phyloP scores from a whole-genome alignment of 2,113 vertebrate species.

The Neolamprologus sp. region DNA sequence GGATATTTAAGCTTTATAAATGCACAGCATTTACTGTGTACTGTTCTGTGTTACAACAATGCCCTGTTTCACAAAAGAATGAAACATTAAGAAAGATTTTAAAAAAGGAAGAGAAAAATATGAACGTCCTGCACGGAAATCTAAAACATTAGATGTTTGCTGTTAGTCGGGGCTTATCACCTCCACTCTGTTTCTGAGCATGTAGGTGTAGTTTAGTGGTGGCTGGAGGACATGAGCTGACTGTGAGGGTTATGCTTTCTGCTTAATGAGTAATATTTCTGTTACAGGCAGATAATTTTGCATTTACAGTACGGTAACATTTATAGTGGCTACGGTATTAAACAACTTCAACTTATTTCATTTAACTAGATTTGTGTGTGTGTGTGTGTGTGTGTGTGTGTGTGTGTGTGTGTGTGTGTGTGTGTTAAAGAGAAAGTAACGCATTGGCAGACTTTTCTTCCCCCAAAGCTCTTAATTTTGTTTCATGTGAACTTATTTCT shows the following conservation, averaged over 20 bases:
- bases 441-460: neutral
- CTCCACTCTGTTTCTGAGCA: neutral
- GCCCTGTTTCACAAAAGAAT: rapidly evolving
- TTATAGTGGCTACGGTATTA: neutral
- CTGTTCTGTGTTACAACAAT: neutral
- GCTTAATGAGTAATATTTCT: neutral
- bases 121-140: neutral
- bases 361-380: neutral
- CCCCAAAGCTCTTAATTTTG: neutral
- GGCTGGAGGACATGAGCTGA: neutral
- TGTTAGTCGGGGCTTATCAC: neutral
- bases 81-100: neutral
- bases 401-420: neutral
- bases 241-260: neutral
- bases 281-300: neutral
- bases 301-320: neutral
- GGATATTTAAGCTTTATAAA: neutral
- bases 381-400: neutral
- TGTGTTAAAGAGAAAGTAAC: neutral
- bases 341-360: neutral
- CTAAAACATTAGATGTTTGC: neutral
- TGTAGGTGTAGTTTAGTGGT: neutral
- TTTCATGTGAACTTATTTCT: neutral
- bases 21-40: neutral
- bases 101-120: neutral